These are phyloP conservation scores for Iguana delicatissima DNA, from an alignment of 2,797 vertebrate genomes.

Conservation along the genomic window DNA sequence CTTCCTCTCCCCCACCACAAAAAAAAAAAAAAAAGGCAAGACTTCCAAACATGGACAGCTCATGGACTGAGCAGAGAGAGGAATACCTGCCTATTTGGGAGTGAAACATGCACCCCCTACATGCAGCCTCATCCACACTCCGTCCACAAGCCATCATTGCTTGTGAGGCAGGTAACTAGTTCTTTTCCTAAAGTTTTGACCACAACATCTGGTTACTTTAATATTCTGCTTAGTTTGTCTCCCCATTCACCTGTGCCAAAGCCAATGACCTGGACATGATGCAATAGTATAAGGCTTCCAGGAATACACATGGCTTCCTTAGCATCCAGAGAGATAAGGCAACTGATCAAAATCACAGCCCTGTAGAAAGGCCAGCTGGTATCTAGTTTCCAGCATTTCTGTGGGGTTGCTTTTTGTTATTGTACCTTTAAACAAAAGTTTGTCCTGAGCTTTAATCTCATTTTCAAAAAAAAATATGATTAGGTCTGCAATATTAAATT, in stretches of 20 bases:
- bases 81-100: no score
- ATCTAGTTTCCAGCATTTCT: background rate
- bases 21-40: no score
- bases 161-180: background rate
- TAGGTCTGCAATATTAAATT: background rate
- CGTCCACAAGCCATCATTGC: background rate
- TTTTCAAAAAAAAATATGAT: background rate
- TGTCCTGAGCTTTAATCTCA: background rate
- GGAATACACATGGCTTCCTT: slow-evolving; percentile 6
- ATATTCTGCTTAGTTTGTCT: slow-evolving; percentile 1
- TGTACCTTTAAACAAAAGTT: background rate
- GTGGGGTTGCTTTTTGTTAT: background rate
- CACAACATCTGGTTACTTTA: background rate
- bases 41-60: no score
- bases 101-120: no score
- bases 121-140: no score
- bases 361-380: background rate
- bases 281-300: background rate
- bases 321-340: background rate
- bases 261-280: background rate
- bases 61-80: no score
- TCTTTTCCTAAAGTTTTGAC: background rate
- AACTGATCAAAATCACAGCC: background rate
- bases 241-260: background rate
- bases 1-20: no score